Evolutionary conservation across 2,113 vertebrate species (phyloP).

Genomic region (Halichoerus grypus): DNA sequence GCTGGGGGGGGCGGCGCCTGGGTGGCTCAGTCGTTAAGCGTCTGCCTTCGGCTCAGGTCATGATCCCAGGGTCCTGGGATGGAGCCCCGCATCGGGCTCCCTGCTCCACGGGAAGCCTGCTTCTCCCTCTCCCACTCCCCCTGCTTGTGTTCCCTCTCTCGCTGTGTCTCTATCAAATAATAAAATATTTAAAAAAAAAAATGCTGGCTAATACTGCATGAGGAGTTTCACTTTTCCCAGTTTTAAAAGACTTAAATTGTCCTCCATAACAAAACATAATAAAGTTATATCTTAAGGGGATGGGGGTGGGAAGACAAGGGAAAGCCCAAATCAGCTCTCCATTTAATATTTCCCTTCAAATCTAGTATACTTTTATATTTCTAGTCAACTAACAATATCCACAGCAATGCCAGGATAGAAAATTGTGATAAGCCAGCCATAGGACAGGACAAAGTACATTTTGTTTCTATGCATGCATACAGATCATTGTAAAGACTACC

Average conservation of each 20-base stretch:
- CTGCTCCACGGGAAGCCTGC: no score
- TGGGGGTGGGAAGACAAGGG: not conserved
- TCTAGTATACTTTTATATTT: not conserved
- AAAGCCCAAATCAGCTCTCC: not conserved
- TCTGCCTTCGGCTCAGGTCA: no score
- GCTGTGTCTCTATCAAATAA: no score
- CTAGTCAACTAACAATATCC: not conserved
- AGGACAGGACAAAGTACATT: not conserved
- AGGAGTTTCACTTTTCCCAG: not conserved
- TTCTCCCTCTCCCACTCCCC: no score
- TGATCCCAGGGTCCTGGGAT: no score
- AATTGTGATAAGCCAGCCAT: not conserved
- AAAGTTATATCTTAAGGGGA: not conserved
- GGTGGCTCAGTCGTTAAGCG: no score
- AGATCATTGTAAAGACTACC: not conserved
- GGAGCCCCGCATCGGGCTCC: no score
- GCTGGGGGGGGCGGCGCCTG: not conserved
- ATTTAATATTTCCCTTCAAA: not conserved
- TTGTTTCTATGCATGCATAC: not conserved
- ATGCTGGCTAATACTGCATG: not conserved
- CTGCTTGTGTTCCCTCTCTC: no score
- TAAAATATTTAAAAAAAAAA: not conserved
- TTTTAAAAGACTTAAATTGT: not conserved
- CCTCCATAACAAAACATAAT: not conserved
- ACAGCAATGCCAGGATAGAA: not conserved